Percentiles rank a stretch among this genome's conserved stretches.
phyloP scores from a whole-genome alignment of 2,888 invertebrate genomes.

The Limenitis camilla region DNA sequence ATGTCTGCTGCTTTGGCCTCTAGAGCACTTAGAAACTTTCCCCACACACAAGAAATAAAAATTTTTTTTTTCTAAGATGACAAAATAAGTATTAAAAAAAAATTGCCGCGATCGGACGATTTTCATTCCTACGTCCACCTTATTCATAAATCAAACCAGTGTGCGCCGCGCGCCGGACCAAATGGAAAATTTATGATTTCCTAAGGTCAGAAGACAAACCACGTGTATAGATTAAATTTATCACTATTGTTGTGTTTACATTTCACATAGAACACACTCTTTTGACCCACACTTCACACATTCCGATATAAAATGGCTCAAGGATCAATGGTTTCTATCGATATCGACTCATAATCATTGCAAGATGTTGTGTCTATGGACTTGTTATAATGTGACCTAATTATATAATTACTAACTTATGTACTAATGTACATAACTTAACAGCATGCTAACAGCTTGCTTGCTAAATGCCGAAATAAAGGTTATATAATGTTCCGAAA shows the following conservation, averaged over 20 bases:
- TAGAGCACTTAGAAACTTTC: too few species aligned
- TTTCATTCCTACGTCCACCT: too few species aligned
- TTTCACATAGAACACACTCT: slow-evolving; percentile 1
- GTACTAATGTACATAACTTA: too few species aligned
- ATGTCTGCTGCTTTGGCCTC: too few species aligned
- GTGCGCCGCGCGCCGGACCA: slow-evolving; percentile 18
- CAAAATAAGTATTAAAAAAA: too few species aligned
- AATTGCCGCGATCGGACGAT: too few species aligned
- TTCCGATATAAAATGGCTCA: slow-evolving; percentile 36
- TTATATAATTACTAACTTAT: neutral
- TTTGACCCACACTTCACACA: too few species aligned
- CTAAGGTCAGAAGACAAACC: slow-evolving; percentile 37
- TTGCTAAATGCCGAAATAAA: too few species aligned
- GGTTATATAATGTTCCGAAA: too few species aligned
- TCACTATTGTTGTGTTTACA: slow-evolving; percentile 32
- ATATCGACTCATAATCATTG: neutral
- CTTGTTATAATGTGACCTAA: neutral
- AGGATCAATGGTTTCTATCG: slow-evolving; percentile 4
- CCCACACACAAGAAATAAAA: too few species aligned
- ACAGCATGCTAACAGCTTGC: too few species aligned
- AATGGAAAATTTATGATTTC: slow-evolving; percentile 39
- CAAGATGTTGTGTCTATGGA: neutral
- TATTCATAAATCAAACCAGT: slow-evolving; percentile 4
- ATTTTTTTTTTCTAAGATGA: too few species aligned
- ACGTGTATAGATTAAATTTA: slow-evolving; percentile 40